phyloP scores from a whole-genome alignment of 2,888 invertebrate genomes.

The Mythimna ferrago region DNA sequence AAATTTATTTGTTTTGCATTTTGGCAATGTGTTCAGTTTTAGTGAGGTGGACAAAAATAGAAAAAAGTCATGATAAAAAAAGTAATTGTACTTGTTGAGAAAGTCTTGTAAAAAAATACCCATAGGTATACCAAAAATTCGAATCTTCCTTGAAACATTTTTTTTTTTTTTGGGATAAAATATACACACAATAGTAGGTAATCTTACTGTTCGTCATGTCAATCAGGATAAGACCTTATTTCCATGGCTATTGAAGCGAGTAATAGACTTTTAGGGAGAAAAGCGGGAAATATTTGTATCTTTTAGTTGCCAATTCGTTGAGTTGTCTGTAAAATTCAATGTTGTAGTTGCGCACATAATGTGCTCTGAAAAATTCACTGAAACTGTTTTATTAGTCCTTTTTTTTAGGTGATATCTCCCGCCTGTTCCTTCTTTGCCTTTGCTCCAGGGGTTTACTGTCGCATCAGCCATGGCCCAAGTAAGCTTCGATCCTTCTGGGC shows the following conservation, averaged over 20 bases:
- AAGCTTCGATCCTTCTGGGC: too few species aligned
- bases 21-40: too few species aligned
- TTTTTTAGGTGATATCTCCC: too few species aligned
- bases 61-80: too few species aligned
- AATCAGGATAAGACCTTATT: constrained; percentile 49
- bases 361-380: background rate
- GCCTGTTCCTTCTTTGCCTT: too few species aligned
- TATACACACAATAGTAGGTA: constrained; percentile 4
- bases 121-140: background rate
- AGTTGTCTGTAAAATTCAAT: background rate
- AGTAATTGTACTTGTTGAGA: too few species aligned
- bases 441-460: too few species aligned
- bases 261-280: constrained; percentile 48
- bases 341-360: background rate
- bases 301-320: background rate
- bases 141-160: background rate
- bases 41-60: too few species aligned
- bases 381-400: background rate
- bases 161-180: constrained; percentile 8
- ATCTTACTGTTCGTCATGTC: constrained; percentile 39
- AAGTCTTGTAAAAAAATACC: too few species aligned
- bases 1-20: background rate
- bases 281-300: constrained; percentile 1
- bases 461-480: too few species aligned
- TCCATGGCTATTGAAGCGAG: constrained; percentile 44